Conservation (phyloP, 2,113 vertebrate genomes). For the Neotoma lepida region DNA sequence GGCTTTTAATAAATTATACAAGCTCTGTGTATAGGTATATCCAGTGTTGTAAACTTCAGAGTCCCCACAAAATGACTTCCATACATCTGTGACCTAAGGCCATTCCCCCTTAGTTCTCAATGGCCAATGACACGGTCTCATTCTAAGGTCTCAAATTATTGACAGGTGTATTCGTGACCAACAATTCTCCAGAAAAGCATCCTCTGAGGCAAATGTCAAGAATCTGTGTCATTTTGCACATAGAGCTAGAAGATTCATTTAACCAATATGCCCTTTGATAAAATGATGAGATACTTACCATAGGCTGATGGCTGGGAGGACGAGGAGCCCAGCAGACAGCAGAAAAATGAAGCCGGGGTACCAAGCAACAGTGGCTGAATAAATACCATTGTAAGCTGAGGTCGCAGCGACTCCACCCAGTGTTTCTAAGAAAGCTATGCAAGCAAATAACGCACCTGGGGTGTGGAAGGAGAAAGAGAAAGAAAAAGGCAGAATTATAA, state of each 20-base stretch:
- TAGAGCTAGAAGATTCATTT: background rate
- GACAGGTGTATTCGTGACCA: background rate
- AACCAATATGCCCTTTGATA: background rate
- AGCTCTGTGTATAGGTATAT: background rate
- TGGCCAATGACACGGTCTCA: background rate
- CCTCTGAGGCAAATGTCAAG: background rate
- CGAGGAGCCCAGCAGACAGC: slow-evolving; percentile 88
- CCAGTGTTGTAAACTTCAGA: too few relatives aligned
- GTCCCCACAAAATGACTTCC: background rate
- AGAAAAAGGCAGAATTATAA: slow-evolving; percentile 33
- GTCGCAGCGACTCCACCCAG: slow-evolving; percentile 83
- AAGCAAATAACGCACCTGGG: slow-evolving; percentile 94
- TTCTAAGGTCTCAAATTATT: slow-evolving; percentile 12
- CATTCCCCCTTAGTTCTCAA: background rate
- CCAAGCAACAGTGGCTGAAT: slow-evolving; percentile 92
- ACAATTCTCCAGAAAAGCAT: slow-evolving; percentile 38
- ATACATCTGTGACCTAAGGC: background rate
- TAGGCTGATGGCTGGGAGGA: slow-evolving; percentile 87
- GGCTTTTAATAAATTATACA: background rate
- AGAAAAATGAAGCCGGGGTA: slow-evolving; percentile 93
- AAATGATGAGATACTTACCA: slow-evolving; percentile 86
- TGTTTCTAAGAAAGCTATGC: slow-evolving; percentile 91
- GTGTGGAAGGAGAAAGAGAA: background rate
- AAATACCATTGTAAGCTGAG: slow-evolving; percentile 89
- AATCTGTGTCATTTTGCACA: background rate